Evolutionary conservation across 2,888 invertebrate species (phyloP).

Genomic region (Leptodirus hochenwartii): DNA sequence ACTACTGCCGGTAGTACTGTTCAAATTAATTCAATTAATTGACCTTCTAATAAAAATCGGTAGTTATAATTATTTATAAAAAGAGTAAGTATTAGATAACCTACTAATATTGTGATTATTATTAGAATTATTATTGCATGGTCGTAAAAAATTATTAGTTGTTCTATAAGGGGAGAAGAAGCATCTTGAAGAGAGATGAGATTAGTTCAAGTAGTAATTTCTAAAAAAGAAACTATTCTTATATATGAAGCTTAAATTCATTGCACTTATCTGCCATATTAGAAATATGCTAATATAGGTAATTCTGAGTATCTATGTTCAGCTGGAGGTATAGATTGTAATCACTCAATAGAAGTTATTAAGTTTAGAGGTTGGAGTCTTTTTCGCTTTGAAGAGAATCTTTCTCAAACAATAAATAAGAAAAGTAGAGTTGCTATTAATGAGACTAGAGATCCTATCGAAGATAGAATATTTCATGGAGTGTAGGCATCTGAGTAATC

Average conservation of each 20-base stretch:
- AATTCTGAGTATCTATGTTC: constrained; percentile 42
- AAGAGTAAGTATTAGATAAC: constrained; percentile 35
- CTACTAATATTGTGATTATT: constrained; percentile 40
- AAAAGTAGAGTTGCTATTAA: constrained; percentile 37
- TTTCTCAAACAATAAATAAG: constrained; percentile 43
- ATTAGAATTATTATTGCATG: constrained; percentile 39
- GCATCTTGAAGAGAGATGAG: constrained; percentile 40
- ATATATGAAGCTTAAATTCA: constrained; percentile 49
- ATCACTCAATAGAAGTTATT: constrained; percentile 42
- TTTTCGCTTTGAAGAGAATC: constrained; percentile 33
- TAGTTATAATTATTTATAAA: constrained; percentile 38
- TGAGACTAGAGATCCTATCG: constrained; percentile 47
- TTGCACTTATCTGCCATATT: constrained; percentile 42
- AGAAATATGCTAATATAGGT: constrained; percentile 38
- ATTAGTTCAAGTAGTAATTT: constrained; percentile 39
- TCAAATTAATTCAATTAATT: constrained; percentile 46
- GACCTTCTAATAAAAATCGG: constrained; percentile 36
- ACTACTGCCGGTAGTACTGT: constrained; percentile 40
- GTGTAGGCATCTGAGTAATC: constrained; percentile 50
- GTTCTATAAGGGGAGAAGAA: constrained; percentile 44
- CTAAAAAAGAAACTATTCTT: constrained; percentile 42
- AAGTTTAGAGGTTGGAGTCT: constrained; percentile 31
- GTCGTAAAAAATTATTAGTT: constrained; percentile 45
- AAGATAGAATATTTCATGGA: constrained; percentile 48
- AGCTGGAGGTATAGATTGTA: constrained; percentile 34